Evolutionary conservation across 2,888 invertebrate species (phyloP), one percentile per base, ranked within the genome.

Genomic region (Orchestes rusci): DNA sequence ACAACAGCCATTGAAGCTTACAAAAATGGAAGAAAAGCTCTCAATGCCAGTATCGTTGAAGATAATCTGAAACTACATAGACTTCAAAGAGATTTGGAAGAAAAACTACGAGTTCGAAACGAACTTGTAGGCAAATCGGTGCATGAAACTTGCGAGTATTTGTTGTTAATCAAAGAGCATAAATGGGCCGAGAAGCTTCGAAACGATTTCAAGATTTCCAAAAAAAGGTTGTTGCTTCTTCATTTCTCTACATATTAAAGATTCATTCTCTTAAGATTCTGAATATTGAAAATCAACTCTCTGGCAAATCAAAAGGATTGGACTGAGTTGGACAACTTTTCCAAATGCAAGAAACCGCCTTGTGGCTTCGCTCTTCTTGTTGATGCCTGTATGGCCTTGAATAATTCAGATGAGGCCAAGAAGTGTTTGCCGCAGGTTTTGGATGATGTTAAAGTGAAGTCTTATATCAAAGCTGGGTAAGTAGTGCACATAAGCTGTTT

Each of bases 311-410:
- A 76, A 18, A 72, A 73, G 4, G 80, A 86, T 29, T 96, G 95
- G 93, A 63, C 65, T 0, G 94, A 95, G 54, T 68, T 97, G 35
- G 94, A 95, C 40, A 84, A 80, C 60, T 86, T 96, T 65, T 84
- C 91, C 0, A 91, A 87, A 64, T 70, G 76, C 3, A 95, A 93
- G 71, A 94, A 91, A 65, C 89, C 93, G 1, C 93, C 94, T 0
- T 82, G 92, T 50, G 94, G 94, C 3, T 94, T 87, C 68, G 92
- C 95, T 72, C 92, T 92, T 2, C 95, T 96, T 63, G 87, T 95
- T 3, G 92, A 95, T 64, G 84, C 84, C 7, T 95, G 95, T 63
- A 73, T 95, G 41, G 79, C 84, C 56, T 72, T 81, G 55, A 73
- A 76, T 32, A 84, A 85, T 53, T 68, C 72, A 16, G 71, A 71